Evolutionary conservation across 2,888 invertebrate genomes (phyloP).

Genomic region (Spicauda simplicius): DNA sequence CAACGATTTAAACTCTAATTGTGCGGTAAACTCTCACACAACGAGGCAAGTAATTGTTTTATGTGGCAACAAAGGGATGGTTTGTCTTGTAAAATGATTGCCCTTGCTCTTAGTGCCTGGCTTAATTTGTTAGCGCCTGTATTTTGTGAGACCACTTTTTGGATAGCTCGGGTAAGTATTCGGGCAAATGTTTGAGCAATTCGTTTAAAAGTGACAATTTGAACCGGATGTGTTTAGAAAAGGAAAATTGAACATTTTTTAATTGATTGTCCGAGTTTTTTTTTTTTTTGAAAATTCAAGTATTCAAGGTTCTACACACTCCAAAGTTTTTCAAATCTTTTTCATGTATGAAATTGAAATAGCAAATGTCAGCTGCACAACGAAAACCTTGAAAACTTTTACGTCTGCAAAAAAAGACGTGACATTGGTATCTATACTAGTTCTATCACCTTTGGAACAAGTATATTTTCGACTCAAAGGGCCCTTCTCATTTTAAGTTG

Average conservation of each 20-base stretch:
- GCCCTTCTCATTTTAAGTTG: too few species aligned
- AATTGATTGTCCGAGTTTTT: too few species aligned
- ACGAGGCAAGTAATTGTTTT: conserved; percentile 47
- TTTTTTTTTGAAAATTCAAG: too few species aligned
- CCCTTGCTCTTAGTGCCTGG: conserved; percentile 40
- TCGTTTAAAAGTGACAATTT: conserved; percentile 15
- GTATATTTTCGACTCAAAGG: too few species aligned
- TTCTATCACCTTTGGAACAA: too few species aligned
- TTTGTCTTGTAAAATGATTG: conserved; percentile 39
- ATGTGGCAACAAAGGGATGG: conserved; percentile 41
- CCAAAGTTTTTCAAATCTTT: too few species aligned
- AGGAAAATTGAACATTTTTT: neutral
- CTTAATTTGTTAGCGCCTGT: conserved; percentile 45
- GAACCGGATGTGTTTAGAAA: conserved; percentile 21
- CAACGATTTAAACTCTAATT: conserved; percentile 40
- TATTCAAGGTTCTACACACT: too few species aligned
- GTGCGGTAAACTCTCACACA: conserved; percentile 40
- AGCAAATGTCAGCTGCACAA: too few species aligned
- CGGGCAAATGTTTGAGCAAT: conserved; percentile 19
- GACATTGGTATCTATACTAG: too few species aligned
- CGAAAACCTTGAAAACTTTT: too few species aligned
- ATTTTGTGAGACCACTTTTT: conserved; percentile 16
- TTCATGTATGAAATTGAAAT: too few species aligned
- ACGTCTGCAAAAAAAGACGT: too few species aligned
- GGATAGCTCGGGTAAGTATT: conserved; percentile 6